Evolutionary conservation across 2,113 vertebrate genomes (phyloP).

Genomic region (Deroptyus accipitrinus): DNA sequence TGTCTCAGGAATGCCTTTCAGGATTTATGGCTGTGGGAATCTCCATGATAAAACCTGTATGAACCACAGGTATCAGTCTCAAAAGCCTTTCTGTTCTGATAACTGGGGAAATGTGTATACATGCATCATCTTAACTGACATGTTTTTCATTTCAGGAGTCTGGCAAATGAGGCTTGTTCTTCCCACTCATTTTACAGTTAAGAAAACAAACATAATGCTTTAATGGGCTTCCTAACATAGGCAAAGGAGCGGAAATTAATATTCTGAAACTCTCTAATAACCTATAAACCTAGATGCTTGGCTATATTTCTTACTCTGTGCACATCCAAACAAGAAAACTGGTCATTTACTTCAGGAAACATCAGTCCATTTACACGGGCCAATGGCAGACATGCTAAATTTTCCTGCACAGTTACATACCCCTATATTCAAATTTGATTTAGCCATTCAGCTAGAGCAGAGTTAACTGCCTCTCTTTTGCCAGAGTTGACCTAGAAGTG

Average conservation of each 20-base stretch:
- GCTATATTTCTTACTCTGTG: neutral
- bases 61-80: neutral
- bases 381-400: constrained; percentile 25
- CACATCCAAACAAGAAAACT: neutral
- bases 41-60: neutral
- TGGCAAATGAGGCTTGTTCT: constrained; percentile 26
- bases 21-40: neutral
- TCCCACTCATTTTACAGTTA: neutral
- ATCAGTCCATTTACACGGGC: constrained; percentile 10
- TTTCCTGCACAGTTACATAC: constrained; percentile 66
- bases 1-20: neutral
- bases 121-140: neutral
- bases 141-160: constrained; percentile 28
- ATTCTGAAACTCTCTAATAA: constrained; percentile 9
- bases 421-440: constrained; percentile 42
- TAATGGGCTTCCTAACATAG: neutral
- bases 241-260: neutral
- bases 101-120: neutral
- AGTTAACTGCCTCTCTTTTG: neutral
- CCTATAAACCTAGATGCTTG: neutral
- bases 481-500: neutral
- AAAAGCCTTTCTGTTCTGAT: constrained; percentile 14
- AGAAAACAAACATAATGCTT: constrained; percentile 17
- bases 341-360: constrained; percentile 41
- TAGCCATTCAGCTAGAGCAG: neutral